phyloP scores from a whole-genome alignment of 2,797 vertebrate species.

The Helostoma temminkii region DNA sequence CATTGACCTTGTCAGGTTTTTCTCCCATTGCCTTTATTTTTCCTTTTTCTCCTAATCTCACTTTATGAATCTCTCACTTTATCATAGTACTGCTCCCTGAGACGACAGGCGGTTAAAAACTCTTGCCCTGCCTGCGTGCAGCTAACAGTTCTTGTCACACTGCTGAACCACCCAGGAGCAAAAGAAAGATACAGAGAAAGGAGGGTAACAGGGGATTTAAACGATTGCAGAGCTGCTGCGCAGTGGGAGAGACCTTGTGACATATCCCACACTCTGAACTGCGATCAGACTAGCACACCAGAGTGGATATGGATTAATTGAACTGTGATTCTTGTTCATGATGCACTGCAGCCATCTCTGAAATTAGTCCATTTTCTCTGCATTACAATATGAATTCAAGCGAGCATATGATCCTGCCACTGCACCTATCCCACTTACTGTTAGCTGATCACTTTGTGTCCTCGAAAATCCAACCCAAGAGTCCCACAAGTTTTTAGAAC shows the following conservation, averaged over 20 bases:
- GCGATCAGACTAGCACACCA: conserved; percentile 70
- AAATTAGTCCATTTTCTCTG: conserved; percentile 72
- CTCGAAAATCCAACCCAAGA: conserved; percentile 21
- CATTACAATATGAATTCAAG: conserved; percentile 48
- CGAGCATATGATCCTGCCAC: background rate
- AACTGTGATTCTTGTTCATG: conserved; percentile 69
- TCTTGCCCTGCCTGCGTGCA: conserved; percentile 65
- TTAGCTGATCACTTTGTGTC: too few species aligned
- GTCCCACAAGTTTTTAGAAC: conserved; percentile 5
- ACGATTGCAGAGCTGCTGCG: conserved; percentile 75
- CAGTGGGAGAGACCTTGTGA: conserved; percentile 66
- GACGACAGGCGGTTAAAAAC: conserved; percentile 64
- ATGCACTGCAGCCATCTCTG: conserved; percentile 67
- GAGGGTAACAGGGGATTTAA: conserved; percentile 73
- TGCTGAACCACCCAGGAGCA: conserved; percentile 80
- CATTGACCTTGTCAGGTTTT: conserved; percentile 66
- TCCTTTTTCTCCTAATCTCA: conserved; percentile 34
- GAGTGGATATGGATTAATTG: conserved; percentile 75
- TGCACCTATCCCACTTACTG: background rate
- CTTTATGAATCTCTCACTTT: conserved; percentile 52
- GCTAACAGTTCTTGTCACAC: conserved; percentile 78
- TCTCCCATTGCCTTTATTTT: conserved; percentile 39
- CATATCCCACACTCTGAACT: conserved; percentile 74
- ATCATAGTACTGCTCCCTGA: conserved; percentile 43
- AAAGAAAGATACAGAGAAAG: conserved; percentile 70